Base-by-base conservation (phyloP, 2,888 invertebrate genomes). In the Linyphia triangularis region DNA sequence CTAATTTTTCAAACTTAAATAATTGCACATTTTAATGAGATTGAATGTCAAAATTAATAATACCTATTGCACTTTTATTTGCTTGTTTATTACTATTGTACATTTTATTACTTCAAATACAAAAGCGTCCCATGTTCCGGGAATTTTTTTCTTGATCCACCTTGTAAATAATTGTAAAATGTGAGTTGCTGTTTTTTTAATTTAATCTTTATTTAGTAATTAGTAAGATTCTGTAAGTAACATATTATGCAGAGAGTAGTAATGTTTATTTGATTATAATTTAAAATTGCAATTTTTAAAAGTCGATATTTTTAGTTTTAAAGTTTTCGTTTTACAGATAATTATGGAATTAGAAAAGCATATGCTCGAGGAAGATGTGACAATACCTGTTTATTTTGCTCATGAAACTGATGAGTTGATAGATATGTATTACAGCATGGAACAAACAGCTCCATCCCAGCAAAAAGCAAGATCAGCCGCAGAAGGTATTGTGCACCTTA, bases 311-410 rank as follows among this genome's bases (percentile, higher is more conserved):
- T 26, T 26, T 0, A 1, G 30, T 73, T 96, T 57, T 13, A 22
- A 24, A 9, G 24, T 72, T 2, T 69, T 10, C 9, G 67, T 22
- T 78, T 83, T 65, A 30, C 65, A 91, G 96, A 95, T 96, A 92
- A 94, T 97, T 84, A 94, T 95, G 92, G 93, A 95, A 16, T 93
- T 98, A 75, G 98, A 99, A 93, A 95, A 96, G 93, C 95, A 95
- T 2, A 95, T 98, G 94, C 93, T 96, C 90, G 95, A 95, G 40
- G 96, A 97, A 91, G 96, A 97, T 91, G 95, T 96, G 13, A 94
- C 95, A 28, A 95, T 97, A 81, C 98, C 98, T 0, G 96, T 98
- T 2, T 99, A 98, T 93, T 97, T 99, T 92, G 95, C 96, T 0
- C 93, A 94, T 33, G 97, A 96, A 94, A 95, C 95, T 65, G 93